These are phyloP conservation scores for Dynastes grantii DNA, from an alignment of 2,888 invertebrate genomes.

Conservation along the genomic window DNA sequence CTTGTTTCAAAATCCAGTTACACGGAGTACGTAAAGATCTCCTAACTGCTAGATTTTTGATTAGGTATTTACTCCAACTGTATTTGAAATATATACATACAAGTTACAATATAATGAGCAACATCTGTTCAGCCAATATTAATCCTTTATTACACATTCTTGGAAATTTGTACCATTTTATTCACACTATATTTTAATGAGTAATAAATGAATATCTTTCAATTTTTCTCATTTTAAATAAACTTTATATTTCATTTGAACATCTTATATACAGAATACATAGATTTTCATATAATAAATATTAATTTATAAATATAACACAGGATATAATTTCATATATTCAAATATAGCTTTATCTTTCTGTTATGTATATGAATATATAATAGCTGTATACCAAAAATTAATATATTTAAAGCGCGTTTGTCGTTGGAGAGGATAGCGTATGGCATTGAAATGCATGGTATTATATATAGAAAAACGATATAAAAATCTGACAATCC, in stretches of 20 bases:
- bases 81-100: slow-evolving; percentile 2
- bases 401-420: neutral
- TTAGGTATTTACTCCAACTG: neutral
- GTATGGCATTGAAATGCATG: too few species aligned
- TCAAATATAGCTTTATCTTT: neutral
- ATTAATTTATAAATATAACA: neutral
- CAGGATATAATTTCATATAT: neutral
- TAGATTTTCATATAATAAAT: slow-evolving; percentile 4
- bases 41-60: neutral
- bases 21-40: too few species aligned
- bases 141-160: too few species aligned
- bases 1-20: too few species aligned
- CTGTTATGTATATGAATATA: neutral
- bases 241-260: neutral
- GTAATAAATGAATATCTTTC: slow-evolving; percentile 1
- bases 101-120: neutral
- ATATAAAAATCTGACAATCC: too few species aligned
- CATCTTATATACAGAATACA: slow-evolving; percentile 9
- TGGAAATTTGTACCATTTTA: too few species aligned
- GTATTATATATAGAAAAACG: too few species aligned
- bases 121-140: too few species aligned
- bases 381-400: neutral
- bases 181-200: too few species aligned
- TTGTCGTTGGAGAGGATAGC: too few species aligned
- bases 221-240: neutral